Percentiles rank a stretch among this genome's conserved stretches.
These are phyloP conservation scores for Indicator indicator DNA, from an alignment of 2,113 vertebrate species.

Conservation along the genomic window DNA sequence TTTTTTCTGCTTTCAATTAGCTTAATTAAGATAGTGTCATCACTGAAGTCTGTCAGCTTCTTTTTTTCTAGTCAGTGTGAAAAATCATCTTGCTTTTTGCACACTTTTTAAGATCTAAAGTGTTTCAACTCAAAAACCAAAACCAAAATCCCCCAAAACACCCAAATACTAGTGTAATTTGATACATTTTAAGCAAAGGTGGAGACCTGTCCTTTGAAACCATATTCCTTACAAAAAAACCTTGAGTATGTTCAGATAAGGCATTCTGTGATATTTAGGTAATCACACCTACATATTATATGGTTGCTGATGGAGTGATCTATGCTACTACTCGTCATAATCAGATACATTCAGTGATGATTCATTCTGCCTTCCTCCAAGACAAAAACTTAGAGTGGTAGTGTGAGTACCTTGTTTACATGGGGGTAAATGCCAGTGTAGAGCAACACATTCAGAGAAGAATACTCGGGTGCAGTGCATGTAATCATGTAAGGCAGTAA, in stretches of 20 bases:
- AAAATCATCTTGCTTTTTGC: not conserved
- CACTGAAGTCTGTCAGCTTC: not conserved
- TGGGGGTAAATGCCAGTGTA: not conserved
- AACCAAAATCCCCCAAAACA: not conserved
- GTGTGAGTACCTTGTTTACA: rapidly evolving
- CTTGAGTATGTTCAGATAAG: not conserved
- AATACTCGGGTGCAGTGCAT: not conserved
- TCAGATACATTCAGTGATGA: not conserved
- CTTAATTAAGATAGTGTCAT: not conserved
- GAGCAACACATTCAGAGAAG: not conserved
- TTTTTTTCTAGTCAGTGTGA: not conserved
- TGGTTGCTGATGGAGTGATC: not conserved
- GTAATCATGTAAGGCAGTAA: not conserved
- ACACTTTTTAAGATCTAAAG: not conserved
- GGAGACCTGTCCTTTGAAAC: not conserved
- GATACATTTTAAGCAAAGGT: not conserved
- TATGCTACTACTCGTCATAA: not conserved
- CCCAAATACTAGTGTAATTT: not conserved
- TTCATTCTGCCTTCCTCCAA: not conserved
- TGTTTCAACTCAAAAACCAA: not conserved
- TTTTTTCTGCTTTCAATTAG: not conserved
- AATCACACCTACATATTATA: rapidly evolving
- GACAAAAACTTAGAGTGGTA: not conserved
- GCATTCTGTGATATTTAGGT: not conserved
- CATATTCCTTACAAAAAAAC: not conserved